Conservation (phyloP, 2,797 vertebrate species). For the Erethizon dorsatum region DNA sequence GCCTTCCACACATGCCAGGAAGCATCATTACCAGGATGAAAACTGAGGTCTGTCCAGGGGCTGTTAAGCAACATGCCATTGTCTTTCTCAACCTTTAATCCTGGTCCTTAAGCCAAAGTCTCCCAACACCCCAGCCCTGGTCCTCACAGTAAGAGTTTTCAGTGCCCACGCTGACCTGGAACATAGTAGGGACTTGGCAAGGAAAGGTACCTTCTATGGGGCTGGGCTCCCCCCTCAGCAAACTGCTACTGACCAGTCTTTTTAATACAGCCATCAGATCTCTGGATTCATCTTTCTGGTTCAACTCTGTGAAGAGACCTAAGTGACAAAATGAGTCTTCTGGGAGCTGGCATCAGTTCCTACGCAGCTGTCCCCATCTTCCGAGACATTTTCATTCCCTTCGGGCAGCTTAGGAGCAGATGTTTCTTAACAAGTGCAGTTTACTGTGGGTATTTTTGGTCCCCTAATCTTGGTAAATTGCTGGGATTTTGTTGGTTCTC, state of each 20-base stretch:
- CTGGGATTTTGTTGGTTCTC: conserved; percentile 48
- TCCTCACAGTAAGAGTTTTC: not conserved
- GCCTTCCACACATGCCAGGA: not conserved
- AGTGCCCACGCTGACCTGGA: not conserved
- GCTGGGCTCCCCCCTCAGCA: not conserved
- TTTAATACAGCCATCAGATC: not conserved
- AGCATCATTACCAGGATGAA: not conserved
- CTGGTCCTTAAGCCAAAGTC: not conserved
- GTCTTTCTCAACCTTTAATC: not conserved
- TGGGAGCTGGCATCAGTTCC: not conserved
- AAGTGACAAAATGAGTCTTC: not conserved
- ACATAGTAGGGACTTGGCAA: accelerated
- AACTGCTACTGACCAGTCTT: not conserved
- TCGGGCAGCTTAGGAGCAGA: conserved; percentile 81
- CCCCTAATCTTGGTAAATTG: conserved; percentile 67
- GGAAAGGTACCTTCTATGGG: too few relatives aligned
- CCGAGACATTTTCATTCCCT: conserved; percentile 82
- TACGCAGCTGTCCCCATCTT: conserved; percentile 66
- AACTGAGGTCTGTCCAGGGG: not conserved
- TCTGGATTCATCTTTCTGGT: not conserved
- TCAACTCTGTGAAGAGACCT: not conserved
- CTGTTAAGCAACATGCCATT: not conserved
- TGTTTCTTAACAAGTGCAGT: conserved; percentile 84
- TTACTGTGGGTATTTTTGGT: conserved; percentile 68
- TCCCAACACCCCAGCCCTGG: not conserved